These are phyloP conservation scores for Hyles euphorbiae DNA, from an alignment of 1,140 invertebrate species.

Conservation along the genomic window DNA sequence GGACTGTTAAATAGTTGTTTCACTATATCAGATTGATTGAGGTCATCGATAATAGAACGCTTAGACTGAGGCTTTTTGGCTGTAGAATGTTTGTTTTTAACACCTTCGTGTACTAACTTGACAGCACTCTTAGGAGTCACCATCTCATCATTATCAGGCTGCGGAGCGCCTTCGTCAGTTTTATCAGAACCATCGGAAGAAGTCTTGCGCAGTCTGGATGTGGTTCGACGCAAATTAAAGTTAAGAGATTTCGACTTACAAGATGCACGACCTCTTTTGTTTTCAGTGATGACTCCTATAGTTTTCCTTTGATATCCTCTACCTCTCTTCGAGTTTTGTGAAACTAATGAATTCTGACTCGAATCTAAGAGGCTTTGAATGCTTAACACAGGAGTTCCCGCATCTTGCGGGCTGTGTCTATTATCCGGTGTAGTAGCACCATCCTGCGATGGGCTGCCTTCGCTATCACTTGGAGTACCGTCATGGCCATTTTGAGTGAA, in stretches of 20 bases:
- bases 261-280: constrained; percentile 15
- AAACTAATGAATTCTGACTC: constrained; percentile 27
- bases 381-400: constrained; percentile 46
- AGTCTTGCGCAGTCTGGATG: constrained; percentile 22
- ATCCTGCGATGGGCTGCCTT: constrained; percentile 10
- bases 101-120: constrained; percentile 50
- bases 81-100: constrained; percentile 71
- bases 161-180: constrained; percentile 20
- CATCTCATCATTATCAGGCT: constrained; percentile 33
- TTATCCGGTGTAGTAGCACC: constrained; percentile 49
- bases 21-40: constrained; percentile 62
- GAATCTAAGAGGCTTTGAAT: constrained; percentile 50
- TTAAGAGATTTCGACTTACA: constrained; percentile 38
- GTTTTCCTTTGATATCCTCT: constrained; percentile 32
- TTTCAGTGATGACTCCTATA: constrained; percentile 23
- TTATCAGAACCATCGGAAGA: constrained; percentile 21
- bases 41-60: constrained; percentile 62
- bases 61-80: constrained; percentile 68
- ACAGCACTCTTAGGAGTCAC: constrained; percentile 60
- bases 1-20: constrained; percentile 70
- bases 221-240: constrained; percentile 20
- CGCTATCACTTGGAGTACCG: neutral
- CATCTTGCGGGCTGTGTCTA: constrained; percentile 37
- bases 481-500: neutral
- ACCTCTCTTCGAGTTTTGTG: constrained; percentile 17